Base-by-base conservation (phyloP, 1,140 invertebrate species). In the Formica exsecta region DNA sequence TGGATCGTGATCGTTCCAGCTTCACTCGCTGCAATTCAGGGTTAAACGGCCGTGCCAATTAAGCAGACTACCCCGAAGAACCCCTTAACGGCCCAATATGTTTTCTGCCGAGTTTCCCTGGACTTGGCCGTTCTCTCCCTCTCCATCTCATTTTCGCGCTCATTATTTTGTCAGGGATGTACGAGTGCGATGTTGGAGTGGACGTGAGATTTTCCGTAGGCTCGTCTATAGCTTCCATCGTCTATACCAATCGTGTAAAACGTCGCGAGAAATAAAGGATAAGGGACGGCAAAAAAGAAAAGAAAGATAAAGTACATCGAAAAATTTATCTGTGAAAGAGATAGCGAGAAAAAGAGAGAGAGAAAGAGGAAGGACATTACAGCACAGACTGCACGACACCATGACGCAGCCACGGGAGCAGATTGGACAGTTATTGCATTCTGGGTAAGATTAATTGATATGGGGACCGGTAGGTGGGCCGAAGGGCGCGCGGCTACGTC, bases 381-480 rank as follows among this genome's bases (percentile, higher is more conserved):
- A 76, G 89, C 93, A 92, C 91, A 93, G 92, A 92, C 92, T 92
- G 90, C 90, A 86, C 93, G 92, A 93, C 93, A 93, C 92, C 92
- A 91, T 94, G 94, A 94, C 94, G 93, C 92, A 93, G 92, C 89
- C 90, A 92, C 93, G 92, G 91, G 91, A 90, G 93, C 94, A 94
- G 94, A 95, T 95, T 94, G 95, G 95, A 95, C 94, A 95, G 95
- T 95, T 95, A 95, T 95, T 95, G 95, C 95, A 95, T 95, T 95
- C 95, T 95, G 93, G 92, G 92, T 93, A 95, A 95, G 95, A 95
- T 95, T 95, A 95, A 95, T 95, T 94, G 95, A 93, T 90, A 90
- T 91, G 92, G 93, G 93, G 90, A 89, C 86, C 66, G 41, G 90
- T 76, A 83, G 84, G 91, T 84, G 87, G 48, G 85, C 62, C 74